phyloP scores from a whole-genome alignment of 2,888 invertebrate genomes.

The Anarsia innoxiella region DNA sequence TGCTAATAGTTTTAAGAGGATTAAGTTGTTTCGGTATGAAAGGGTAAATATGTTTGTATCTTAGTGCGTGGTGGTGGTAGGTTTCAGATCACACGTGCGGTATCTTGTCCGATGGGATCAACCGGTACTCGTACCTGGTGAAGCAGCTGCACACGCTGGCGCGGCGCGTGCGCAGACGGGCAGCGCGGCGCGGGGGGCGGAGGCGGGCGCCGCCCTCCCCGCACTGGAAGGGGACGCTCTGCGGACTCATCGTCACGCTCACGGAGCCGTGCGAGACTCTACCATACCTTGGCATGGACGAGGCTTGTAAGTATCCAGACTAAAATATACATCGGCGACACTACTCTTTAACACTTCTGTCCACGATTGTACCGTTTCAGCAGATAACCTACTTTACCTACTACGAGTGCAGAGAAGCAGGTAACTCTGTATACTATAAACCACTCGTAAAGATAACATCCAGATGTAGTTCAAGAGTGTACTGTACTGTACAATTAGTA shows the following conservation, averaged over 20 bases:
- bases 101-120: not conserved
- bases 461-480: too few relatives aligned
- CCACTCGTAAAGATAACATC: too few relatives aligned
- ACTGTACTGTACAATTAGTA: too few relatives aligned
- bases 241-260: not conserved
- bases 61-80: not conserved
- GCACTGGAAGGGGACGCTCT: not conserved
- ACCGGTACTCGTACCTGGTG: not conserved
- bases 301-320: not conserved
- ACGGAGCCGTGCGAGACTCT: not conserved
- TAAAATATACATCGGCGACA: too few relatives aligned
- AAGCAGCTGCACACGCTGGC: not conserved
- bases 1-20: too few relatives aligned
- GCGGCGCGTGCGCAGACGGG: constrained; percentile 1
- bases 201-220: not conserved
- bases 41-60: not conserved
- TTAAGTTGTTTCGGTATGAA: not conserved
- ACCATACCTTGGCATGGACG: not conserved
- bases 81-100: not conserved
- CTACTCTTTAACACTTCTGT: too few relatives aligned
- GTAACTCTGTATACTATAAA: too few relatives aligned
- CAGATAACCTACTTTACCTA: too few relatives aligned
- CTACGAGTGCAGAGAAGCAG: too few relatives aligned
- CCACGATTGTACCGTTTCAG: too few relatives aligned
- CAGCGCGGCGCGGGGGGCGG: not conserved